phyloP scores from a whole-genome alignment of 1,140 invertebrate species.

The Ostrea denselamellosa region DNA sequence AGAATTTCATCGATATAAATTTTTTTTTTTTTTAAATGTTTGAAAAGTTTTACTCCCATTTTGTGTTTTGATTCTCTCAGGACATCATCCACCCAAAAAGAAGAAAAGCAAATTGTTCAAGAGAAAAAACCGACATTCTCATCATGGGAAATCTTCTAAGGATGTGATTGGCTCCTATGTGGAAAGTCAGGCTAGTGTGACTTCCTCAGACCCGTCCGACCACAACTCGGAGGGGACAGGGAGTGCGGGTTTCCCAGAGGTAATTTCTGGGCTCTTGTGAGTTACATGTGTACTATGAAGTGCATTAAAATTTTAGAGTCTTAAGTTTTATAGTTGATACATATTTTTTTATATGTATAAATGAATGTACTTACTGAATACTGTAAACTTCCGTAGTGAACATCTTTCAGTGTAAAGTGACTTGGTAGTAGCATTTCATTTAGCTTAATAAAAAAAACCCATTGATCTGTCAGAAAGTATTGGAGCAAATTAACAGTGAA shows the following conservation, averaged over 20 bases:
- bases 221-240: constrained; percentile 59
- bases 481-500: too few relatives aligned
- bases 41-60: background rate
- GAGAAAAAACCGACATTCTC: constrained; percentile 50
- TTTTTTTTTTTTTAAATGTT: too few relatives aligned
- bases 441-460: too few relatives aligned
- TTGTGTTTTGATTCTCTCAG: background rate
- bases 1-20: too few relatives aligned
- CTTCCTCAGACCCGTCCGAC: constrained; percentile 55
- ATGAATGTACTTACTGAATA: too few relatives aligned
- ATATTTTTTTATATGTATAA: too few relatives aligned
- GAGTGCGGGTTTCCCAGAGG: constrained; percentile 53
- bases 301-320: too few relatives aligned
- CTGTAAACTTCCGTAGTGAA: too few relatives aligned
- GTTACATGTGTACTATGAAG: too few relatives aligned
- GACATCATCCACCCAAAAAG: constrained; percentile 53
- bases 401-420: background rate
- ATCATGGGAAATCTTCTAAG: constrained; percentile 48
- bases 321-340: too few relatives aligned
- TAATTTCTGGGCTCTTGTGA: background rate
- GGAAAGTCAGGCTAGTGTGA: constrained; percentile 58
- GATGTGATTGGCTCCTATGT: constrained; percentile 50
- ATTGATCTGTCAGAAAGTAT: too few relatives aligned
- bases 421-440: background rate
- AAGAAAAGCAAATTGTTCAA: constrained; percentile 58